phyloP scores from a whole-genome alignment of 1,140 invertebrate species.

The Hestina assimilis region DNA sequence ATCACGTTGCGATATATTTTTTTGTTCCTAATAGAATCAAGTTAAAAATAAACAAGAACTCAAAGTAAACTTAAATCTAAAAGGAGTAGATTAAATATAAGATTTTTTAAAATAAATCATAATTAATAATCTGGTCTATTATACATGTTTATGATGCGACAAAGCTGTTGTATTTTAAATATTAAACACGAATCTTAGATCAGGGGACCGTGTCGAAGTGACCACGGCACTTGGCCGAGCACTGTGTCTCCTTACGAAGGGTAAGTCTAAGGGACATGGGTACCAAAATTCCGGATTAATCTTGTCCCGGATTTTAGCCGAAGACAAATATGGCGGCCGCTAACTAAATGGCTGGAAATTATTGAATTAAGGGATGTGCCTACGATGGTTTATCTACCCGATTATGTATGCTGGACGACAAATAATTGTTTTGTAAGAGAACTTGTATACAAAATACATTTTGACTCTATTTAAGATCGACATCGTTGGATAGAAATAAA shows the following conservation, averaged over 20 bases:
- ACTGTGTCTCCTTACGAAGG: not conserved
- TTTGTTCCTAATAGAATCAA: no score
- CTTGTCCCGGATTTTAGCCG: constrained; percentile 38
- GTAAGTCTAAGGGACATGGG: constrained; percentile 28
- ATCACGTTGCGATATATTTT: no score
- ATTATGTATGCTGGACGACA: not conserved
- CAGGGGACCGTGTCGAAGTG: not conserved
- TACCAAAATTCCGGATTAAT: constrained; percentile 37
- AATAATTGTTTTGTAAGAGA: not conserved
- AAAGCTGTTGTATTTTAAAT: not conserved
- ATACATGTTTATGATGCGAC: not conserved
- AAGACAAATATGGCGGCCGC: constrained; percentile 42
- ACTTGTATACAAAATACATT: no score
- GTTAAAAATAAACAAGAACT: no score
- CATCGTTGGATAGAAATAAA: no score
- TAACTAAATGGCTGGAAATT: constrained; percentile 39
- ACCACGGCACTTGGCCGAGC: not conserved
- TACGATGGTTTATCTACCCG: not conserved
- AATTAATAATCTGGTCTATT: no score
- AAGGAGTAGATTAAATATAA: not conserved
- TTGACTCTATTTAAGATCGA: no score
- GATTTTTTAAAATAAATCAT: no score
- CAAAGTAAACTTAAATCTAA: no score
- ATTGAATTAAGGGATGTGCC: constrained; percentile 37
- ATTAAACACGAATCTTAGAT: not conserved